phyloP scores from a whole-genome alignment of 2,888 invertebrate genomes.

The Lydus trimaculatus region DNA sequence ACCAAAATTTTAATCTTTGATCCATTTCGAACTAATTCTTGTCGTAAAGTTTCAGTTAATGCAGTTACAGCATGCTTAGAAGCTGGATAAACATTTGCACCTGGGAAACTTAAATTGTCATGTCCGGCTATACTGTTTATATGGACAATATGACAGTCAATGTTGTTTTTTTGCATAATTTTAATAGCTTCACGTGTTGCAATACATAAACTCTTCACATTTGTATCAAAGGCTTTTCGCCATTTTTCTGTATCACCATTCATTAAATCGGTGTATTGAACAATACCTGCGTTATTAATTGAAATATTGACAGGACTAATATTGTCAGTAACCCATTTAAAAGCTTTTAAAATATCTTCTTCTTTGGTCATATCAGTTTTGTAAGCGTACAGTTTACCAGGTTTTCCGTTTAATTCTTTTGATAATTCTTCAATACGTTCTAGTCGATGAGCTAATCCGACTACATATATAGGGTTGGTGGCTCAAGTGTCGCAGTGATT shows the following conservation, averaged over 20 bases:
- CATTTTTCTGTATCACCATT: conserved; percentile 35
- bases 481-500: no score
- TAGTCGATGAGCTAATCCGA: conserved; percentile 14
- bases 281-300: no score
- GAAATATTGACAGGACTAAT: conserved; percentile 26
- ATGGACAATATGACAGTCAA: conserved; percentile 25
- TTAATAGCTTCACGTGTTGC: conserved; percentile 24
- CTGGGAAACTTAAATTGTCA: not conserved
- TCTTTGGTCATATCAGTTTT: conserved; percentile 12
- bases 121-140: conserved; percentile 28
- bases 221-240: conserved; percentile 32
- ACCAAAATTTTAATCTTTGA: conserved; percentile 23
- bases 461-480: no score
- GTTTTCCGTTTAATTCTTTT: not conserved
- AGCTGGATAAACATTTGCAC: conserved; percentile 15
- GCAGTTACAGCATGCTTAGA: conserved; percentile 23
- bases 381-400: conserved; percentile 15
- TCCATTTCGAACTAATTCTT: no score
- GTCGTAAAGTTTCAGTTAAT: no score
- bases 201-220: conserved; percentile 18
- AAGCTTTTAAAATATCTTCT: conserved; percentile 13
- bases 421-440: no score
- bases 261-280: no score
- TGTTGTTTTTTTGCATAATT: conserved; percentile 19
- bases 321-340: no score